These are phyloP conservation scores for Drosophila truncata DNA, from an alignment of 1,140 invertebrate genomes.

Conservation along the genomic window DNA sequence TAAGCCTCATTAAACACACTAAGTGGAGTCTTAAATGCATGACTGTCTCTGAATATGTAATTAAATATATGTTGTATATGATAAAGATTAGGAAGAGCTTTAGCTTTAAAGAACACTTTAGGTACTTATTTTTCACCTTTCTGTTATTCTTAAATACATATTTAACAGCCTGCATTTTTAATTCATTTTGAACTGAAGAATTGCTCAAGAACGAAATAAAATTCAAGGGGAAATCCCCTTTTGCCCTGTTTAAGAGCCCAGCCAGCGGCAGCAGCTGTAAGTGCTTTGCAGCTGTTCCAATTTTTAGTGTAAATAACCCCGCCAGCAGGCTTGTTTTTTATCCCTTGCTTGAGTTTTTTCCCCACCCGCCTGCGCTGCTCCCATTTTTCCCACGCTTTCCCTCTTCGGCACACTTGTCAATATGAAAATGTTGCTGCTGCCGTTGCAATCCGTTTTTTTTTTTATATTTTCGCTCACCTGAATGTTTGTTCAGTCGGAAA, in stretches of 20 bases:
- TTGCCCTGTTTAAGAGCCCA: conserved; percentile 26
- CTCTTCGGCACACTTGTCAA: conserved; percentile 70
- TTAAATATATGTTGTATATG: not conserved
- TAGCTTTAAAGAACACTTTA: too few species aligned
- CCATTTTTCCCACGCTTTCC: conserved; percentile 18
- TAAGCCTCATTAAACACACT: conserved; percentile 1
- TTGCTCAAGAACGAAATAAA: conserved; percentile 8
- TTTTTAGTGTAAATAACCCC: conserved; percentile 80
- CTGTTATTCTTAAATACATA: not conserved
- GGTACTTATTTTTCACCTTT: not conserved
- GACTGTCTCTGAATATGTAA: not conserved
- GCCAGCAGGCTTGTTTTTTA: conserved; percentile 52
- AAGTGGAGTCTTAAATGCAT: not conserved
- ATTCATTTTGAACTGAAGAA: not conserved
- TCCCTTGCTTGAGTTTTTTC: conserved; percentile 50
- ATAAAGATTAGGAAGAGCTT: not conserved
- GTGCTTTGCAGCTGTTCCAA: conserved; percentile 75
- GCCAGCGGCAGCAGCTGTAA: conserved; percentile 59
- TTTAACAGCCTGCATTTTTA: not conserved
- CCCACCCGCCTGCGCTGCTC: not conserved
- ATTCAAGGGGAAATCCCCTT: conserved; percentile 25
- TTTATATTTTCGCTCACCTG: conserved; percentile 70
- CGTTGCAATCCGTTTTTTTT: conserved; percentile 73
- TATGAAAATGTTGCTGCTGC: conserved; percentile 67
- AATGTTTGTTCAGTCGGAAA: conserved; percentile 84